Evolutionary conservation across 2,113 vertebrate genomes (phyloP).

Genomic region (Carassius auratus): DNA sequence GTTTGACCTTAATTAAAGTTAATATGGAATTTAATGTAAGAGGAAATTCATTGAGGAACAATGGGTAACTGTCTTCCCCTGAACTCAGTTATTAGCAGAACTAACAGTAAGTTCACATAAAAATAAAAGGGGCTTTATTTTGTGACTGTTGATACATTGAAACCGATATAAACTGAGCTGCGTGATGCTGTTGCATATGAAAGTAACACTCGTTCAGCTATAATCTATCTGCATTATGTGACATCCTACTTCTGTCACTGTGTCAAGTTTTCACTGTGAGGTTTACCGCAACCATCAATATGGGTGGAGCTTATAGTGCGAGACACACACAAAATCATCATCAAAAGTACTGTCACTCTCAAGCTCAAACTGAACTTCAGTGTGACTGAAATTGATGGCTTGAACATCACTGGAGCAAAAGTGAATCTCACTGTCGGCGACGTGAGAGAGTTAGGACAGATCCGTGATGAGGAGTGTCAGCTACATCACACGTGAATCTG

Average conservation of each 20-base stretch:
- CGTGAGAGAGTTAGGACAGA: background rate
- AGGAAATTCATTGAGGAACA: constrained; percentile 11
- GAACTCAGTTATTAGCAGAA: background rate
- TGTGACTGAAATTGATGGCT: constrained; percentile 1
- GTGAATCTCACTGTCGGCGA: background rate
- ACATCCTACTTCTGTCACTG: background rate
- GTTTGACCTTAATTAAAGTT: background rate
- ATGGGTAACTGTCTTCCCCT: background rate
- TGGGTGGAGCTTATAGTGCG: constrained; percentile 33
- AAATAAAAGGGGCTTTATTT: background rate
- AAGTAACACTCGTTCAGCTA: constrained; percentile 1
- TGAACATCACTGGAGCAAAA: background rate
- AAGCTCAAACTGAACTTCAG: background rate
- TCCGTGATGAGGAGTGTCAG: background rate
- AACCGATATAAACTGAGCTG: background rate
- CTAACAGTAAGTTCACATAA: background rate
- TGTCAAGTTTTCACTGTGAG: constrained; percentile 22
- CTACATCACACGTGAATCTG: background rate
- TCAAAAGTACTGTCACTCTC: background rate
- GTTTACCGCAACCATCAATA: constrained; percentile 54
- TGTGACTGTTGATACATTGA: background rate
- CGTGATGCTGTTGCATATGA: background rate
- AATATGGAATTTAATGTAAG: background rate
- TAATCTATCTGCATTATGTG: background rate
- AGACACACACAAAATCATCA: background rate